phyloP scores from a whole-genome alignment of 1,140 invertebrate genomes.

The Drosophila funebris region DNA sequence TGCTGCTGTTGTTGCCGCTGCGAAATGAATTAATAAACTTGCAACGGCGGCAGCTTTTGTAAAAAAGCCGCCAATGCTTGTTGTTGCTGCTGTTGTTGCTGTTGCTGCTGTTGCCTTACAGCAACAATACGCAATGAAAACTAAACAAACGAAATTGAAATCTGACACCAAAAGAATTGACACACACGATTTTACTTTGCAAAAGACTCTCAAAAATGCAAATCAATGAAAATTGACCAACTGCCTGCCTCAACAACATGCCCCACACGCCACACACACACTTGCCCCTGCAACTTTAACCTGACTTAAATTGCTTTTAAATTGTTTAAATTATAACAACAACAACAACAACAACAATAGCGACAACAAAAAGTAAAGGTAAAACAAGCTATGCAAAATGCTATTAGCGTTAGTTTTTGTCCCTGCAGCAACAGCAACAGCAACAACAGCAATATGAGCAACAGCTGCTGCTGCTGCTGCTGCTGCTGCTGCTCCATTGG shows the following conservation, averaged over 20 bases:
- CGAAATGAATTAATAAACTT: conserved; percentile 79
- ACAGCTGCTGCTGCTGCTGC: conserved; percentile 18
- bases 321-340: conserved; percentile 67
- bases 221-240: conserved; percentile 59
- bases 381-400: conserved; percentile 34
- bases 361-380: conserved; percentile 1
- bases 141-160: conserved; percentile 77
- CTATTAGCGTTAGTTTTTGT: conserved; percentile 47
- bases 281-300: conserved; percentile 30
- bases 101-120: conserved; percentile 56
- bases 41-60: conserved; percentile 75
- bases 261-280: not conserved
- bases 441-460: conserved; percentile 35
- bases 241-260: not conserved
- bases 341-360: conserved; percentile 4
- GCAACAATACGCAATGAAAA: conserved; percentile 74
- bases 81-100: conserved; percentile 51
- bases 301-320: conserved; percentile 79
- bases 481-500: conserved; percentile 9
- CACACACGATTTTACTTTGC: conserved; percentile 42
- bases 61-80: conserved; percentile 71
- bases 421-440: conserved; percentile 21
- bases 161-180: conserved; percentile 82
- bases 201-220: conserved; percentile 59
- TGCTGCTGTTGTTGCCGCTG: conserved; percentile 44